Conservation (phyloP, 2,113 vertebrate genomes). For the Puma concolor region DNA sequence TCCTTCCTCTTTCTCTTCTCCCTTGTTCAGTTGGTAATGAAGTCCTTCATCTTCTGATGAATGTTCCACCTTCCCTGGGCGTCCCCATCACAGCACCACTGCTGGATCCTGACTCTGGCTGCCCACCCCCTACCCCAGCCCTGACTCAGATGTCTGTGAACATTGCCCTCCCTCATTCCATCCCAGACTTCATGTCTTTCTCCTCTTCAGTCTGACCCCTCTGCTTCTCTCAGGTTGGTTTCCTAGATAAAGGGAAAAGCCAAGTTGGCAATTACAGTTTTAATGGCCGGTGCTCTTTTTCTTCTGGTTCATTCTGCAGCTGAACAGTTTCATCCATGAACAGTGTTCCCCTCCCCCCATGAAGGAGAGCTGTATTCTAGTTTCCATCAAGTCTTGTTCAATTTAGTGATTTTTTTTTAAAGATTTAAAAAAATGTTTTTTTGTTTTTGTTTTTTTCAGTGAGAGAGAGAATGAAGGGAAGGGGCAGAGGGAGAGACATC, state of each 20-base stretch:
- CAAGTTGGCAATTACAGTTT: neutral
- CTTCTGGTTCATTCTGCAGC: neutral
- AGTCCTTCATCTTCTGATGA: neutral
- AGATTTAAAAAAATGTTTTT: no score
- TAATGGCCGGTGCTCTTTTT: neutral
- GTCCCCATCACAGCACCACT: neutral
- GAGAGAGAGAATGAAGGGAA: no score
- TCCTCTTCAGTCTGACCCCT: neutral
- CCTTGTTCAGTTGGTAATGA: neutral
- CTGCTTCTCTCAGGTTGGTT: neutral
- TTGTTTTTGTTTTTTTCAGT: no score
- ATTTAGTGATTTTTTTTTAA: no score
- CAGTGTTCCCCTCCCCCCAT: no score
- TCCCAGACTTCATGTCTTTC: neutral
- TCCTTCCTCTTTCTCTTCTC: neutral
- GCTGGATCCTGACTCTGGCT: neutral
- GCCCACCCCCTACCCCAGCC: neutral
- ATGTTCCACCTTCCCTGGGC: rapidly evolving
- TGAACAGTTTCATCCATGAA: neutral
- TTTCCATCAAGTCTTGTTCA: neutral
- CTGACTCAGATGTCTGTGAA: neutral
- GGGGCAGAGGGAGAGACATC: no score
- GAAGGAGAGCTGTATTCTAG: neutral
- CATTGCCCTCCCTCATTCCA: neutral
- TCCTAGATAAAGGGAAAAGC: neutral